Base-by-base conservation (phyloP, 2,888 invertebrate genomes). In the Synanthedon formicaeformis region DNA sequence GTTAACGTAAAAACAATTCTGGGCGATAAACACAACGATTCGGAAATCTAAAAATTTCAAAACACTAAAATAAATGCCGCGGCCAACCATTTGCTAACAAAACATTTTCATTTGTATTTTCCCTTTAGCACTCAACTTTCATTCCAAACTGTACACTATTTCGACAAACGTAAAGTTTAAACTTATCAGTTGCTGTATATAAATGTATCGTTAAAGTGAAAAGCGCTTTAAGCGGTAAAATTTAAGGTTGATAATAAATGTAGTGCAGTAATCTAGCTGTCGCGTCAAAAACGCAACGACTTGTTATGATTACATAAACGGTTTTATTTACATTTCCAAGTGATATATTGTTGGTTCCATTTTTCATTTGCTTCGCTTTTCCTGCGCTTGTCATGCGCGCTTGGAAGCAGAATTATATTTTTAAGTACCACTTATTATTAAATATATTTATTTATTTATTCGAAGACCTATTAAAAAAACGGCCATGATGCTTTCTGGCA, bases 271-370 rank as follows among this genome's bases (percentile, higher is more conserved):
- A 45, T 13, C 14, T 14, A 13, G n/a, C 11, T 45, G 13, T 45
- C 45, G 45, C n/a, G 45, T 45, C 45, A 45, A 45, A 45, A 45
- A 45, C 14, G 45, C 45, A 45, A 45, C 45, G 45, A 45, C 45
- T 45, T 45, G 45, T 45, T 45, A 45, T 45, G 45, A 45, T 45
- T 45, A 45, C 45, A 45, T 45, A n/a, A 45, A n/a, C 23, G 23
- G 62, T 66, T 67, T 62, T 62, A 66, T 65, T 64, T 61, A 61
- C 61, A 64, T 69, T 62, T 58, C 58, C 55, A 60, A 57, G 48
- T 55, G 58, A 59, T 58, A 56, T 56, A 58, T 58, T 52, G 51
- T 53, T 40, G 34, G 40, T 40, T 50, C 51, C 54, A 55, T 58
- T 57, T 58, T 58, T 58, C 59, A 58, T 52, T 62, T 61, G 56